phyloP scores from a whole-genome alignment of 2,797 vertebrate species.

The Carapus acus region DNA sequence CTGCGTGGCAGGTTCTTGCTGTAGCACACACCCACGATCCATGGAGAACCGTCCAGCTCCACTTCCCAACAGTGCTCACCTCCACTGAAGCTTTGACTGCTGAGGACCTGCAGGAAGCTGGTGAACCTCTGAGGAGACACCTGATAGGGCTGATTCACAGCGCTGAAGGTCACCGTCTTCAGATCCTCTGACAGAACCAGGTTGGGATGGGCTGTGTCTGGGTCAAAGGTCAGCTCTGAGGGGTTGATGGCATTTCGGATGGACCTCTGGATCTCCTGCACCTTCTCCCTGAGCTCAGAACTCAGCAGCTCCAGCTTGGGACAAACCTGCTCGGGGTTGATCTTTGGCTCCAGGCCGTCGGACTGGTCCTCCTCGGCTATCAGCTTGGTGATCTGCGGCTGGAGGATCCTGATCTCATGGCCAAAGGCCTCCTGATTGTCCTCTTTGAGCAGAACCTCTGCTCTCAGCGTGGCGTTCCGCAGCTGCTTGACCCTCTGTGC shows the following conservation, averaged over 20 bases:
- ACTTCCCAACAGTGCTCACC: constrained; percentile 71
- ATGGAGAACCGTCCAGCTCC: constrained; percentile 62
- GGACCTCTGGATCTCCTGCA: constrained; percentile 58
- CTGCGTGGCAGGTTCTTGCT: constrained; percentile 48
- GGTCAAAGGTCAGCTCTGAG: constrained; percentile 72
- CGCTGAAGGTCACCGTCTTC: constrained; percentile 66
- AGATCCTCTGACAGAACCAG: constrained; percentile 70
- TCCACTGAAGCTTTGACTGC: constrained; percentile 67
- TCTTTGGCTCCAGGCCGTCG: constrained; percentile 20
- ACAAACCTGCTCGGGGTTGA: constrained; percentile 36
- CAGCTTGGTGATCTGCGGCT: constrained; percentile 44
- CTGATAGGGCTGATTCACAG: constrained; percentile 58
- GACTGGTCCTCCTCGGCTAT: constrained; percentile 29
- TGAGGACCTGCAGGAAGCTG: constrained; percentile 70
- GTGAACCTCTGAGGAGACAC: constrained; percentile 60
- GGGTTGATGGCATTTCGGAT: constrained; percentile 67
- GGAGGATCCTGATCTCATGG: constrained; percentile 45
- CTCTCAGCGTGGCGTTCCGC: constrained; percentile 48
- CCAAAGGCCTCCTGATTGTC: constrained; percentile 41
- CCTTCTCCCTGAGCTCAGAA: constrained; percentile 48
- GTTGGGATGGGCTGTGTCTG: constrained; percentile 67
- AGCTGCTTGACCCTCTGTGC: constrained; percentile 52
- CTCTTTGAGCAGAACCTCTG: constrained; percentile 55
- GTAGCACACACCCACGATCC: constrained; percentile 71
- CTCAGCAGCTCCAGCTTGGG: constrained; percentile 59